phyloP scores from a whole-genome alignment of 2,113 vertebrate genomes.

The Melanerpes formicivorus region DNA sequence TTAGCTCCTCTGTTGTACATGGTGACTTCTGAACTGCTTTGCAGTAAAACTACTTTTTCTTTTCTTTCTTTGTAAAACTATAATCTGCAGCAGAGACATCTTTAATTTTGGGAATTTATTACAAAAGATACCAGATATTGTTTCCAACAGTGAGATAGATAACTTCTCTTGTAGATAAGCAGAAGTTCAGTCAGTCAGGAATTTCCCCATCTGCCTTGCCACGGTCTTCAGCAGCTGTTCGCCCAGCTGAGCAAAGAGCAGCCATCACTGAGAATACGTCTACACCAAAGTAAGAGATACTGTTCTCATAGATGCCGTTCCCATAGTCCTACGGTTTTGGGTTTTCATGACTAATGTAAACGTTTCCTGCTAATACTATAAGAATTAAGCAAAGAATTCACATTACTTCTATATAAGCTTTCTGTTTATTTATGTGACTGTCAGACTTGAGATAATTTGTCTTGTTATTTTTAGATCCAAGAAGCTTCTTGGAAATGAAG shows the following conservation, averaged over 20 bases:
- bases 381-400: neutral
- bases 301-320: neutral
- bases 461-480: conserved; percentile 52
- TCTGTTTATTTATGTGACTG: neutral
- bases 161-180: conserved; percentile 66
- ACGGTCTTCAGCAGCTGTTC: conserved; percentile 72
- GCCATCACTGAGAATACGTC: conserved; percentile 70
- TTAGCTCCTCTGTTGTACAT: neutral
- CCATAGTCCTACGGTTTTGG: neutral
- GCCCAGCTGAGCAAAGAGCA: conserved; percentile 56
- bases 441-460: neutral
- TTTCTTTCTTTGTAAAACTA: neutral
- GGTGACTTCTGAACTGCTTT: neutral
- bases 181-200: conserved; percentile 56
- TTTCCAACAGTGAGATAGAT: neutral
- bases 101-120: neutral
- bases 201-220: conserved; percentile 68
- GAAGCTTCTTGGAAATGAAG: conserved; percentile 54
- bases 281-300: conserved; percentile 75
- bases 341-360: neutral
- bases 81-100: neutral
- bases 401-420: neutral
- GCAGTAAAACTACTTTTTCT: neutral
- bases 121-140: neutral
- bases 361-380: neutral